These are phyloP conservation scores for Caenorhabditis sp. DNA, from an alignment of 2,888 invertebrate species.

Conservation along the genomic window DNA sequence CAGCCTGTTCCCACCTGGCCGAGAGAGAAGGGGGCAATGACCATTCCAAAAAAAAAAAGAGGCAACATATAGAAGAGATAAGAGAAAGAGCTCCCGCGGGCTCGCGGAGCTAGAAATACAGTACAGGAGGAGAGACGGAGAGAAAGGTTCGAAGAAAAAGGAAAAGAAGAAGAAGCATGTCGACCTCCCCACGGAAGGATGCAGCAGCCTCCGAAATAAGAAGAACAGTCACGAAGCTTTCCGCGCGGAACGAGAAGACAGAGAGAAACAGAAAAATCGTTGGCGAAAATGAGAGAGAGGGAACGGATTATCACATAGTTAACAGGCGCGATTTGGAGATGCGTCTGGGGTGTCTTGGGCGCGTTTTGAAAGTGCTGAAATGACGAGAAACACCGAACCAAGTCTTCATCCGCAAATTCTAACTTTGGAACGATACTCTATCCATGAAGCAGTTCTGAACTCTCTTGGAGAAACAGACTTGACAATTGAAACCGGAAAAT, in stretches of 20 bases:
- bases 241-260: constrained; percentile 6
- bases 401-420: too few species aligned
- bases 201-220: constrained; percentile 12
- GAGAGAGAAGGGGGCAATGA: constrained; percentile 23
- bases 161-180: constrained; percentile 13
- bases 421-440: too few species aligned
- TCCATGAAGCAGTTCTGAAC: too few species aligned
- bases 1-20: constrained; percentile 4
- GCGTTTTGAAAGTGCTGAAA: neutral
- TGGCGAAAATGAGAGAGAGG: neutral
- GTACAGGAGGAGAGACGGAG: constrained; percentile 3
- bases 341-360: neutral
- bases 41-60: constrained; percentile 36
- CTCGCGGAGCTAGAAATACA: neutral
- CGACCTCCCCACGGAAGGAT: constrained; percentile 4
- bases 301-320: constrained; percentile 31
- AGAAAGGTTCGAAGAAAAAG: neutral
- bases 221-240: constrained; percentile 17
- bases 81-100: constrained; percentile 24
- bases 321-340: neutral
- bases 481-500: too few species aligned
- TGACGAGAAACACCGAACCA: too few species aligned
- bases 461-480: too few species aligned
- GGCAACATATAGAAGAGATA: constrained; percentile 18
- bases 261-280: constrained; percentile 3